phyloP scores from a whole-genome alignment of 37 sponge, comb jelly and placozoan genomes.

The Cliona cf. orientalis region DNA sequence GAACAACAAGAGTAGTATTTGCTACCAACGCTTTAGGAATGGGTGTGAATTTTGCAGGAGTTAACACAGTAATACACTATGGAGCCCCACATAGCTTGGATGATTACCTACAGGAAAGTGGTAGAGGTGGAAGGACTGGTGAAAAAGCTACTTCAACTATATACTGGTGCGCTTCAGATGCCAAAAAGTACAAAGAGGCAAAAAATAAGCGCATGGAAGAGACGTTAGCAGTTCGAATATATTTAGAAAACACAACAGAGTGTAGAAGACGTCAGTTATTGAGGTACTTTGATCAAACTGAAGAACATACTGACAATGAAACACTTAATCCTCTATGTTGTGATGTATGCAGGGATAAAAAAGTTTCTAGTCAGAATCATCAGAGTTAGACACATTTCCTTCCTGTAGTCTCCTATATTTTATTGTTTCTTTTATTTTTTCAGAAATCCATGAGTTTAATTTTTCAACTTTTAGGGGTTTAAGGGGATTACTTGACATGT shows the following conservation, averaged over 20 bases:
- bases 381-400: too few species aligned
- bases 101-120: too few species aligned
- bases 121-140: conserved; percentile 37
- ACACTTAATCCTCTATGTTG: conserved; percentile 13
- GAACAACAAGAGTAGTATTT: conserved; percentile 38
- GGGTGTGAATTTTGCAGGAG: too few species aligned
- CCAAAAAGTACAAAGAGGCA: not conserved
- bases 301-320: not conserved
- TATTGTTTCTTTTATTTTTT: too few species aligned
- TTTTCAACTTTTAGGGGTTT: too few species aligned
- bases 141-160: conserved; percentile 23
- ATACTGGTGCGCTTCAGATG: conserved; percentile 33
- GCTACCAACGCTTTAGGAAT: too few species aligned
- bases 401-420: too few species aligned
- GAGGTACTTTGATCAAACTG: conserved; percentile 21
- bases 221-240: not conserved
- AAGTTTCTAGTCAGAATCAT: too few species aligned
- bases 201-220: not conserved
- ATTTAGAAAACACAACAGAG: conserved; percentile 11
- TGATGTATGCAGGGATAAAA: not conserved
- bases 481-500: too few species aligned
- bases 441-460: too few species aligned
- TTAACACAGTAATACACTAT: conserved; percentile 49
- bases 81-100: conserved; percentile 51
- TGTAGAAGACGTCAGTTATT: conserved; percentile 28